These are phyloP conservation scores for Zaprionus inermis DNA, from an alignment of 1,140 invertebrate genomes.

Conservation along the genomic window DNA sequence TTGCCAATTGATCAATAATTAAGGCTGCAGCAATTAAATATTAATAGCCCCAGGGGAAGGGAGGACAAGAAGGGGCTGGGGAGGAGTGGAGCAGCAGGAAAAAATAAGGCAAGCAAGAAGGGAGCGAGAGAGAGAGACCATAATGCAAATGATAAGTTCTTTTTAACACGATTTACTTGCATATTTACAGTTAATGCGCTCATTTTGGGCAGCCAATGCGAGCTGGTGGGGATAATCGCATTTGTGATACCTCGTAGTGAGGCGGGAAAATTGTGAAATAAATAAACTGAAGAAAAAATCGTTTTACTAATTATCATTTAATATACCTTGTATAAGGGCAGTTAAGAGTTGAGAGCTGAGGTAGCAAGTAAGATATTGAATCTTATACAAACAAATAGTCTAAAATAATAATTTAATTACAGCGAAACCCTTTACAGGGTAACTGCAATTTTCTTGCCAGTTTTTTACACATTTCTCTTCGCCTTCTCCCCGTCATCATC, in stretches of 20 bases:
- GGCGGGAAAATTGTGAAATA: not conserved
- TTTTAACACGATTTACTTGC: conserved; percentile 77
- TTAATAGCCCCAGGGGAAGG: conserved; percentile 46
- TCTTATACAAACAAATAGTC: too few relatives aligned
- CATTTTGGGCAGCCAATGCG: conserved; percentile 10
- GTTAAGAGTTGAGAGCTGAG: too few relatives aligned
- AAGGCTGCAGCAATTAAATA: conserved; percentile 76
- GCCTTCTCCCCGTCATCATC: not conserved
- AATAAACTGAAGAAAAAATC: not conserved
- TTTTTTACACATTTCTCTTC: not conserved
- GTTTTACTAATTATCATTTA: not conserved
- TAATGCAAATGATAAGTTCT: conserved; percentile 79
- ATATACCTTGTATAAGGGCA: too few relatives aligned
- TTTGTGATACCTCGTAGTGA: not conserved
- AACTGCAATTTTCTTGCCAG: not conserved
- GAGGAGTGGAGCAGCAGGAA: not conserved
- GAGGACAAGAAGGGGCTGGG: not conserved
- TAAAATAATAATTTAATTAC: not conserved
- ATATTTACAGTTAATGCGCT: conserved; percentile 60
- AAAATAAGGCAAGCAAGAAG: not conserved
- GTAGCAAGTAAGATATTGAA: too few relatives aligned
- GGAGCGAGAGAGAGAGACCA: not conserved
- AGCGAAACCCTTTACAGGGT: not conserved
- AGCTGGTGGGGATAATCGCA: too few relatives aligned
- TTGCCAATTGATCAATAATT: conserved; percentile 69